These are phyloP conservation scores for Trachymyrmex cornetzi DNA, from an alignment of 1,140 invertebrate genomes.

Conservation along the genomic window DNA sequence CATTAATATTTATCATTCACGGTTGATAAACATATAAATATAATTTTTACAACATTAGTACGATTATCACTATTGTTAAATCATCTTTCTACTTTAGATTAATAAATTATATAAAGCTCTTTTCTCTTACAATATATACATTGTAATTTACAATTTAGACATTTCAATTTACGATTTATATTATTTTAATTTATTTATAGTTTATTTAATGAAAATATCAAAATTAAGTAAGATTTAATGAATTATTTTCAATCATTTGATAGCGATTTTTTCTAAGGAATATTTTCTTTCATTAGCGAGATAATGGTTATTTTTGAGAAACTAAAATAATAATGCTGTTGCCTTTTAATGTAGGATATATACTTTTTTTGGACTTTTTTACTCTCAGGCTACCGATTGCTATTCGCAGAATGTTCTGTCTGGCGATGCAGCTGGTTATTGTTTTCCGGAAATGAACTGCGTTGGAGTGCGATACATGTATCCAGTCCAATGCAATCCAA, in stretches of 20 bases:
- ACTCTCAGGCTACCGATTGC: conserved; percentile 16
- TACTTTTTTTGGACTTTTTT: conserved; percentile 4
- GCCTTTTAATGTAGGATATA: neutral
- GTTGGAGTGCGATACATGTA: conserved; percentile 25
- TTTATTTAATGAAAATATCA: neutral
- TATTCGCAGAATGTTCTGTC: conserved; percentile 24
- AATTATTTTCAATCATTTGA: neutral
- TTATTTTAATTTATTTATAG: neutral
- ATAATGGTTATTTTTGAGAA: neutral
- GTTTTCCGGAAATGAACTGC: conserved; percentile 61
- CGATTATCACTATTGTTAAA: neutral
- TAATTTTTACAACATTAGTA: conserved; percentile 16
- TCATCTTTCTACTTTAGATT: neutral
- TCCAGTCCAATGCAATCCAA: conserved; percentile 61
- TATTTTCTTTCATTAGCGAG: neutral
- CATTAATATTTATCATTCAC: neutral
- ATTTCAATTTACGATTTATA: neutral
- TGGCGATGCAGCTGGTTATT: conserved; percentile 45
- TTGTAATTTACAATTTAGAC: neutral
- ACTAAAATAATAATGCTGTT: neutral
- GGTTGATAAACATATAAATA: neutral
- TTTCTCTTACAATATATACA: neutral
- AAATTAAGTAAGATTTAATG: neutral
- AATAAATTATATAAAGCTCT: conserved; percentile 12
- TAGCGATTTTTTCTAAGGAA: neutral